These are phyloP conservation scores for Amphilophus citrinellus DNA, from an alignment of 2,113 vertebrate genomes.

Conservation along the genomic window DNA sequence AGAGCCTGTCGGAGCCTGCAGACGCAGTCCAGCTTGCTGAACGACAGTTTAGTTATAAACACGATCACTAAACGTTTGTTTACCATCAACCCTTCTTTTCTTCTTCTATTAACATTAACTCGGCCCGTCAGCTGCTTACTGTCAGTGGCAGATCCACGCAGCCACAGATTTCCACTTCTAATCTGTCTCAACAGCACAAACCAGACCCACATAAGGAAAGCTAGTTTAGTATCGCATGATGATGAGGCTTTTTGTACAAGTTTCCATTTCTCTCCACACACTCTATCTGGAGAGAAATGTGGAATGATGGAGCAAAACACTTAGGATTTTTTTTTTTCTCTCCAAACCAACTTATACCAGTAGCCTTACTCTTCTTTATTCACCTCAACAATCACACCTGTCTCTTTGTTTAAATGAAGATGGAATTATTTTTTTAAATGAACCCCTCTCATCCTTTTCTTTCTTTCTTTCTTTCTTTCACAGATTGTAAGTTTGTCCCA, in stretches of 20 bases:
- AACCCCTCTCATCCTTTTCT: not conserved
- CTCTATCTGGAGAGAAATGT: conserved; percentile 1
- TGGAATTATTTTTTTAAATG: conserved; percentile 69
- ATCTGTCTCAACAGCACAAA: conserved; percentile 45
- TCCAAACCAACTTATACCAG: conserved; percentile 47
- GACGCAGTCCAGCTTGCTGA: conserved; percentile 29
- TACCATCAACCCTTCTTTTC: not conserved
- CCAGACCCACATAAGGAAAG: conserved; percentile 10
- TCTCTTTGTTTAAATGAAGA: conserved; percentile 48
- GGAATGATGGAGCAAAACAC: conserved; percentile 5
- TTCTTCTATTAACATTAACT: conserved; percentile 9
- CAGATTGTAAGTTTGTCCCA: conserved; percentile 48
- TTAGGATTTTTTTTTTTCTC: not conserved
- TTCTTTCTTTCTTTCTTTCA: not conserved
- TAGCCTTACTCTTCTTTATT: conserved; percentile 68
- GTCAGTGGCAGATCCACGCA: not conserved
- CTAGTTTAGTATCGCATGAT: not conserved
- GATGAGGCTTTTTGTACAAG: conserved; percentile 25
- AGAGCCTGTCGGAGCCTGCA: not conserved
- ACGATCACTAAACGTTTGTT: conserved; percentile 12
- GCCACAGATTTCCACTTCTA: not conserved
- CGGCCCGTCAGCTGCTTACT: conserved; percentile 17
- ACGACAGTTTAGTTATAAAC: not conserved
- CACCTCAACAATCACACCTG: conserved; percentile 27
- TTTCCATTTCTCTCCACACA: conserved; percentile 10